Base-by-base conservation (phyloP, 2,797 vertebrate species). In the Hippoglossus hippoglossus region DNA sequence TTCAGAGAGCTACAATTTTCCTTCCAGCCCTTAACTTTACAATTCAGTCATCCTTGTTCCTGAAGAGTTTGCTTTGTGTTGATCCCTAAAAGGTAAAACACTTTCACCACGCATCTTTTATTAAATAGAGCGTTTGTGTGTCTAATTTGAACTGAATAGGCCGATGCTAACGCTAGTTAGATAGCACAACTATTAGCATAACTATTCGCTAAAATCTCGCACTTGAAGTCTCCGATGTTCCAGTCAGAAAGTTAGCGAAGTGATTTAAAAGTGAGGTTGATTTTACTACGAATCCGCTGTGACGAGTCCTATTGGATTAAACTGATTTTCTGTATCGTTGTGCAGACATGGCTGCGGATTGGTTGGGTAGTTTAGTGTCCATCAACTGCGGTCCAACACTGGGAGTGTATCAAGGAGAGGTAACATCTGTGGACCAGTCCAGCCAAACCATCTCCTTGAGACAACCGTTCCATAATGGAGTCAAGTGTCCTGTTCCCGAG, bases 371-470 rank as follows among this genome's bases (percentile, higher is more conserved):
- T 87, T 95, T 99, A 55, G 98, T 99, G 82, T 99, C 98, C 1
- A 97, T 99, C 71, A 98, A 97, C 73, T 99, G 98, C 73, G 98
- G 98, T 13, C 93, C 97, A 19, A 96, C 97, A 56, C 74, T 99
- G 81, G 98, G 98, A 21, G 96, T 99, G 3, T 99, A 98, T 91
- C 97, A 99, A 77, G 98, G 98, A 76, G 93, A 97, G 58, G 97
- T 99, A 22, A 97, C 96, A 1, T 97, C 96, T 1, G 98, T 99
- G 85, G 97, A 99, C 60, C 97, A 99, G 90, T 86, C 93, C 87
- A 97, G 96, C 88, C 98, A 99, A 91, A 99, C 98, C 65, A 99
- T 99, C 81, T 97, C 98, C 50, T 94, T 99, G 58, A 96, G 93
- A 0, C 95, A 97, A 39, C 98, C 98, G 61, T 99, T 99, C 83